Percentiles rank a stretch among this genome's conserved stretches.
Evolutionary conservation across 2,797 vertebrate species (phyloP).

Genomic region (Antennarius maculatus): DNA sequence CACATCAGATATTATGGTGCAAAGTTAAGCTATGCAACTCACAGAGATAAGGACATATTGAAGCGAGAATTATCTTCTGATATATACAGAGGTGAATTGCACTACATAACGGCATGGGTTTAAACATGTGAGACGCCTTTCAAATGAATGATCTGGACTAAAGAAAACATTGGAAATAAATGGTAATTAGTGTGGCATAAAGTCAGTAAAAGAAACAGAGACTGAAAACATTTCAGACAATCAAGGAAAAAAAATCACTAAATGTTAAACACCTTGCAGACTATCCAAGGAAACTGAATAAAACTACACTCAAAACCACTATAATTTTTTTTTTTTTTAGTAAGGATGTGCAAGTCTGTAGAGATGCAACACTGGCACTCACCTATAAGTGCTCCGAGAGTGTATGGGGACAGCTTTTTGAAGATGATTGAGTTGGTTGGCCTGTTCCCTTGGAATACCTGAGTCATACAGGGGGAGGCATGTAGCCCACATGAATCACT

Average conservation of each 20-base stretch:
- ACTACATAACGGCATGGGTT: neutral
- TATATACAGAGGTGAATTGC: neutral
- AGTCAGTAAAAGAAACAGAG: no score
- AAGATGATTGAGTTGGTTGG: conserved; percentile 97
- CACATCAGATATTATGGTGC: neutral
- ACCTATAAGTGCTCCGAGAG: conserved; percentile 94
- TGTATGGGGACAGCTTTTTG: conserved; percentile 92
- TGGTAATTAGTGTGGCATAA: no score
- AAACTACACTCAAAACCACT: neutral
- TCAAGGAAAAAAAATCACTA: no score
- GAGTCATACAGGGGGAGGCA: conserved; percentile 28
- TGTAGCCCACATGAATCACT: neutral
- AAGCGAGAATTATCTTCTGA: neutral
- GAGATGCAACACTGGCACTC: conserved; percentile 53
- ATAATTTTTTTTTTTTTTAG: neutral
- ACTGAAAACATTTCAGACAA: no score
- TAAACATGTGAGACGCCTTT: neutral
- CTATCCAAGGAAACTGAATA: neutral
- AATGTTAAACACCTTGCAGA: no score
- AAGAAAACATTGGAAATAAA: neutral
- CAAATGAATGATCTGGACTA: neutral
- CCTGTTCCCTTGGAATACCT: conserved; percentile 98
- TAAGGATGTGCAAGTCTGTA: neutral
- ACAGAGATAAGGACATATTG: no score
- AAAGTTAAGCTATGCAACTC: neutral